Percentiles rank a stretch among this genome's conserved stretches.
Evolutionary conservation across 2,888 invertebrate species (phyloP).

Genomic region (Lasioglossum villosulum): DNA sequence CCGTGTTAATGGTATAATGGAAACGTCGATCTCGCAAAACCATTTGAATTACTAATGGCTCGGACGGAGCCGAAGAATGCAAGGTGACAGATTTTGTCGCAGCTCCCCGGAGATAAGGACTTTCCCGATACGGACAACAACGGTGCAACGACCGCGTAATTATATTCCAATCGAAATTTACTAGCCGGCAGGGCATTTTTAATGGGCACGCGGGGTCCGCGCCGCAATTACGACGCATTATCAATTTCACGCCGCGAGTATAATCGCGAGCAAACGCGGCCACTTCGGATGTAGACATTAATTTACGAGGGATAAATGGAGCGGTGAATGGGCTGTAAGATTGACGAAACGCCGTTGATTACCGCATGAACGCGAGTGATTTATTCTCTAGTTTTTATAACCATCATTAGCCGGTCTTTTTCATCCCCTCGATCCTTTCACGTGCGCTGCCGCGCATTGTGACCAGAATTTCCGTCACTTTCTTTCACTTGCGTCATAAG

Average conservation of each 20-base stretch:
- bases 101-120: background rate
- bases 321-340: constrained; percentile 66
- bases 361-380: constrained; percentile 60
- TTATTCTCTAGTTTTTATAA: constrained; percentile 60
- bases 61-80: background rate
- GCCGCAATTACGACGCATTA: constrained; percentile 63
- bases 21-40: background rate
- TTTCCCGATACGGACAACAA: background rate
- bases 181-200: constrained; percentile 49
- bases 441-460: background rate
- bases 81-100: background rate
- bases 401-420: constrained; percentile 54
- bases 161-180: constrained; percentile 61
- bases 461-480: constrained; percentile 5
- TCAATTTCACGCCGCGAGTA: constrained; percentile 66
- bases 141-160: constrained; percentile 37
- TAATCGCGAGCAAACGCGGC: constrained; percentile 63
- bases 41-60: background rate
- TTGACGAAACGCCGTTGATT: constrained; percentile 66
- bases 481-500: background rate
- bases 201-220: constrained; percentile 43
- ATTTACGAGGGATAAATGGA: constrained; percentile 68
- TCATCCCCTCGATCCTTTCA: constrained; percentile 9
- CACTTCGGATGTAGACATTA: constrained; percentile 63
- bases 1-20: background rate